Evolutionary conservation across 2,888 invertebrate genomes (phyloP).

Genomic region (Ametastegia equiseti): DNA sequence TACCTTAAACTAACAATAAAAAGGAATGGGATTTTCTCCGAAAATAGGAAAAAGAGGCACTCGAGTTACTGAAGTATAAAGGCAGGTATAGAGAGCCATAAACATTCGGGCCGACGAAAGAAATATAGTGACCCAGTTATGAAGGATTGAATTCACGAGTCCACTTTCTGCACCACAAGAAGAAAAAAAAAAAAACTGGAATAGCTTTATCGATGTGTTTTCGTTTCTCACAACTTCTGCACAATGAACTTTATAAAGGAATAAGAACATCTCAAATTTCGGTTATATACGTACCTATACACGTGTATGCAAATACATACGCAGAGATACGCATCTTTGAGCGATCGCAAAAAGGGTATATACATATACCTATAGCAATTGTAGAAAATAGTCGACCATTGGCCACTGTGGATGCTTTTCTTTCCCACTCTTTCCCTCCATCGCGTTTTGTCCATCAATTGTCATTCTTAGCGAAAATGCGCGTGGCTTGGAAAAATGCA

Average conservation of each 20-base stretch:
- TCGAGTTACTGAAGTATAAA: conserved; percentile 9
- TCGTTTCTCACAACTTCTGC: conserved; percentile 26
- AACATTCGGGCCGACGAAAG: not conserved
- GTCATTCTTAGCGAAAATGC: conserved; percentile 60
- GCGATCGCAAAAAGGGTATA: conserved; percentile 24
- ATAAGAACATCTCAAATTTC: conserved; percentile 26
- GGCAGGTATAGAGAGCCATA: conserved; percentile 10
- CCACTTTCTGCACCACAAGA: not conserved
- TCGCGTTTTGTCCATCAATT: conserved; percentile 37
- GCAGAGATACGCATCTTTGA: conserved; percentile 28
- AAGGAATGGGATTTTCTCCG: not conserved
- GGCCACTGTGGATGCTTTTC: conserved; percentile 49
- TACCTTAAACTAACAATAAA: not conserved
- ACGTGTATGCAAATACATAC: not conserved
- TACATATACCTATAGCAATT: too few relatives aligned
- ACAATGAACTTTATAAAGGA: conserved; percentile 33
- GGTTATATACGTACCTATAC: not conserved
- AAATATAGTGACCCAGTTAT: conserved; percentile 31
- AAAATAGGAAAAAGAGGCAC: conserved; percentile 13
- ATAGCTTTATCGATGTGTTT: conserved; percentile 27
- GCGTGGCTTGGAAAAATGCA: conserved; percentile 62
- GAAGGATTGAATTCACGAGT: not conserved
- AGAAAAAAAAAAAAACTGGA: not conserved
- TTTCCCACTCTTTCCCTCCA: conserved; percentile 51
- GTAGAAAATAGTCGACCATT: conserved; percentile 28